These are phyloP conservation scores for Halcyon smyrnensis DNA, from an alignment of 2,797 vertebrate genomes.

Conservation along the genomic window DNA sequence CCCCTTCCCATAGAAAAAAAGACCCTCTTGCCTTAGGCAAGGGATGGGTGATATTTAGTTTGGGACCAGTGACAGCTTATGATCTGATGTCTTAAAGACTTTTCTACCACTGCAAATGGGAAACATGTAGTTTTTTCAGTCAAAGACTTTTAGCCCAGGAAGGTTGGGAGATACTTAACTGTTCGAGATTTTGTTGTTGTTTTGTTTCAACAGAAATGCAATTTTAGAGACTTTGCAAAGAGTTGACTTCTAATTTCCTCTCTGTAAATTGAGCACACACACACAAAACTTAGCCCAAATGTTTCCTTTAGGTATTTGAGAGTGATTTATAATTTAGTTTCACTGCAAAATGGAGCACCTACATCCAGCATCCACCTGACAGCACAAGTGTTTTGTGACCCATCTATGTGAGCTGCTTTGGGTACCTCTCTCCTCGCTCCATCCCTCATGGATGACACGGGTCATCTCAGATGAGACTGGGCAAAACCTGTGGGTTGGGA, in stretches of 20 bases:
- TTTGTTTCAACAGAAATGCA: not conserved
- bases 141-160: constrained; percentile 10
- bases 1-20: not conserved
- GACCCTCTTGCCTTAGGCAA: not conserved
- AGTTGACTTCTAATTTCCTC: constrained; percentile 14
- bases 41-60: constrained; percentile 30
- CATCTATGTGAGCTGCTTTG: not conserved
- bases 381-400: not conserved
- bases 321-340: not conserved
- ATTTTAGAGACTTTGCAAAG: not conserved
- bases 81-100: constrained; percentile 39
- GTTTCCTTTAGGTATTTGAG: not conserved
- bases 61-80: not conserved
- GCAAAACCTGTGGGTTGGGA: not conserved
- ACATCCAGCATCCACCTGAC: not conserved
- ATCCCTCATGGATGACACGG: not conserved
- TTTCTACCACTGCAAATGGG: constrained; percentile 6
- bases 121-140: constrained; percentile 4
- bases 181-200: not conserved
- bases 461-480: not conserved
- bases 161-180: not conserved
- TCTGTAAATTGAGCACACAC: not conserved
- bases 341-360: not conserved
- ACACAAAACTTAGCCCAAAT: not conserved
- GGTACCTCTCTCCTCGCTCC: not conserved